These are phyloP conservation scores for Holacanthus passer DNA, from an alignment of 2,113 vertebrate genomes.

Conservation along the genomic window DNA sequence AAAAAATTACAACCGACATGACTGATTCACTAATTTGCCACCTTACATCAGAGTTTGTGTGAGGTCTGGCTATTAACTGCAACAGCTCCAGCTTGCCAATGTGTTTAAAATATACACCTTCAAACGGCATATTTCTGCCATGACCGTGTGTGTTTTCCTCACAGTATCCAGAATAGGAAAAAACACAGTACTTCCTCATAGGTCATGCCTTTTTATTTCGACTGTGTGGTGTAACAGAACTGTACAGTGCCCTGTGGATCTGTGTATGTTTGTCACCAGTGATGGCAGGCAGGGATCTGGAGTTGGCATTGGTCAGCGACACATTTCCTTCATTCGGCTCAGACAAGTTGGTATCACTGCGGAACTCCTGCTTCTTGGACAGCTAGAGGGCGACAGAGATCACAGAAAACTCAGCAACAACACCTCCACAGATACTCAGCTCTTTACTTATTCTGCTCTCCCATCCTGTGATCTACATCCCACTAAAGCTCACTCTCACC, in stretches of 20 bases:
- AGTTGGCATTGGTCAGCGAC: constrained; percentile 81
- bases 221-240: not conserved
- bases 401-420: constrained; percentile 26
- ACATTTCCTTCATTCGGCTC: constrained; percentile 86
- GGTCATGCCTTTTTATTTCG: constrained; percentile 5
- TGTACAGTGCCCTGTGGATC: not conserved
- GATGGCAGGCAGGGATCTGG: constrained; percentile 95
- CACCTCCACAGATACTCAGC: not conserved
- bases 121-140: not conserved
- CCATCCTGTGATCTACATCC: not conserved
- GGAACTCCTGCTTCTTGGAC: constrained; percentile 96
- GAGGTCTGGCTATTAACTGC: not conserved
- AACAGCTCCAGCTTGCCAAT: not conserved
- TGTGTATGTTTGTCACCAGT: constrained; percentile 84
- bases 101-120: not conserved
- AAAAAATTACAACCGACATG: constrained; percentile 5
- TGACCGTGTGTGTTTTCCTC: constrained; percentile 6
- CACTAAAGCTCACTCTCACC: constrained; percentile 66
- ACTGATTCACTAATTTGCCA: constrained; percentile 8
- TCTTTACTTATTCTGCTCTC: not conserved
- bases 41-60: constrained; percentile 6
- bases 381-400: constrained; percentile 85
- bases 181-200: not conserved
- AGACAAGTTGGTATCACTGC: constrained; percentile 97
- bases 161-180: not conserved